Base-by-base conservation (phyloP, 2,888 invertebrate species). In the Arctia plantaginis region DNA sequence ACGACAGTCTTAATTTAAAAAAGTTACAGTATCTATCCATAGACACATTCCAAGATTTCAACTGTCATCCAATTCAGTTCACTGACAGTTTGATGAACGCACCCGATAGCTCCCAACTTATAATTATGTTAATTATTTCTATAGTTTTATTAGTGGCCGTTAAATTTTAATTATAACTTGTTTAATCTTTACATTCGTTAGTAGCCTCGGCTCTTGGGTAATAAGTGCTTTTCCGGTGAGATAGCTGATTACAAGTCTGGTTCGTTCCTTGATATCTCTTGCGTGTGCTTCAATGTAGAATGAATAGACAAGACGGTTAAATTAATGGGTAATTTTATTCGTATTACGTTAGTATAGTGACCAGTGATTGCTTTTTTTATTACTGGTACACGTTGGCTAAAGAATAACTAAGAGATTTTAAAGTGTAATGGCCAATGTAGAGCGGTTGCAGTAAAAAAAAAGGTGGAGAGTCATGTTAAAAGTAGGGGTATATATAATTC, bases 51-150 rank as follows among this genome's bases (percentile, higher is more conserved):
- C 59, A 72, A 72, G 51, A 74, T 77, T 81, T 74, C 69, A 83
- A 77, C 84, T 83, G 82, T 83, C 85, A 85, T 64, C 69, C 66
- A 33, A 76, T 70, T 74, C 75, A 64, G 47, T 64, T 23, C 59
- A n/a, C 74, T 76, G 85, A 83, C 84, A 85, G 75, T 66, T 18
- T 83, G 84, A 84, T 84, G 77, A 73, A 85, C 83, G 76, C 75
- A 18, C 55, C 74, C 68, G 84, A 85, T 85, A 83, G 78, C 82
- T 77, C 66, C 82, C 71, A 76, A 84, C 79, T 78, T 74, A 75
- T 81, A 80, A 84, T 85, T 84, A 85, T 84, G 82, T 84, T 84
- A 85, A 84, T 84, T 84, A 84, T 85, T 82, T 82, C 68, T 76
- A 79, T 82, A 84, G 78, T 85, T 84, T 85, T 82, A 85, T 85